Base-by-base conservation (phyloP, 2,888 invertebrate species). In the Diloba caeruleocephala region DNA sequence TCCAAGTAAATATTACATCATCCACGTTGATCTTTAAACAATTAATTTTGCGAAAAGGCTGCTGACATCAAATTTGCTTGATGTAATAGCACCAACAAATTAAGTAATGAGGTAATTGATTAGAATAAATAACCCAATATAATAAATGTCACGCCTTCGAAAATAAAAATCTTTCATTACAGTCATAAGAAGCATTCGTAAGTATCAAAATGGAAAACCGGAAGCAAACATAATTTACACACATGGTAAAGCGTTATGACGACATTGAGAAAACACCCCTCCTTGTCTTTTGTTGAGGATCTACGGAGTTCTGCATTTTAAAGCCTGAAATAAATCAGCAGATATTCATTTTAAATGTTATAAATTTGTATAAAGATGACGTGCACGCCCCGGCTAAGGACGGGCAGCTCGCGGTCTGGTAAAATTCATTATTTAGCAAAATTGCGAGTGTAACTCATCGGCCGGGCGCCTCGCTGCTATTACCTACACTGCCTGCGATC, bases 351-450 rank as follows among this genome's bases (percentile, higher is more conserved):
- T 68, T 71, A 66, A 68, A 72, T 71, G 54, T 59, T 66, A 59
- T 76, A 66, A 72, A 76, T 76, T 71, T 71, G 71, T 75, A 60
- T 67, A 70, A 76, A 52, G 64, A 68, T 58, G 69, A 66, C 55
- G 64, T 50, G 36, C 66, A 71, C 56, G 66, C 60, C 57, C 44
- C 34, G 65, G 63, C 65, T 74, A 64, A 76, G 65, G 67, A 71
- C 53, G 61, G 67, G 60, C 65, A 63, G 62, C 62, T 59, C 62
- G 71, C 57, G 75, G 73, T 64, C 62, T 71, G 62, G 69, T 21
- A 42, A 71, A 73, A 81, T 87, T 80, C 74, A 85, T 85, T 84
- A 85, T 87, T 85, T 82, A 84, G 60, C 64, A 56, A 71, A 80
- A 81, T 79, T 78, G 81, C 78, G 76, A 77, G 74, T 65, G 78